These are phyloP conservation scores for Paralichthys olivaceus DNA, from an alignment of 2,113 vertebrate genomes.

Conservation along the genomic window DNA sequence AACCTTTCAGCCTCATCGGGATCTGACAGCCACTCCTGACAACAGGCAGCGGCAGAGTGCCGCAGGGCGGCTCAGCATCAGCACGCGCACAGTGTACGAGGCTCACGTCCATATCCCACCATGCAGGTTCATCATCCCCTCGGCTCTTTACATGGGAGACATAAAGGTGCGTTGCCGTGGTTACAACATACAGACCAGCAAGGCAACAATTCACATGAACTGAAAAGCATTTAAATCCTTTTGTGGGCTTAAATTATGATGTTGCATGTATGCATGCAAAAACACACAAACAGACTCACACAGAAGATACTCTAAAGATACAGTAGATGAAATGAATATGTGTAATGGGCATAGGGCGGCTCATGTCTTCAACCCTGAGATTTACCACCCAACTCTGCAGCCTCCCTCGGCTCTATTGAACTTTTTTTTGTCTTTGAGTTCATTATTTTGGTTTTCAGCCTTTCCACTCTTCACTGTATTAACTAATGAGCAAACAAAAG, in stretches of 20 bases:
- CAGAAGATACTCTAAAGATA: no score
- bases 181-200: conserved; percentile 17
- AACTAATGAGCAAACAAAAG: neutral
- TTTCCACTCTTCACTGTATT: no score
- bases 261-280: neutral
- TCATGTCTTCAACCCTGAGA: no score
- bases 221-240: neutral
- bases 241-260: neutral
- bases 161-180: conserved; percentile 44
- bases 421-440: no score
- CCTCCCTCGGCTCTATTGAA: no score
- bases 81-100: neutral
- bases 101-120: conserved; percentile 26
- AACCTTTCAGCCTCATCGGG: neutral
- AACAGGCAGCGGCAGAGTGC: neutral
- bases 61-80: conserved; percentile 23
- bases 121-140: conserved; percentile 22
- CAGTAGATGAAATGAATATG: no score
- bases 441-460: no score
- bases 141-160: neutral
- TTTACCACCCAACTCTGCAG: no score
- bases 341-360: no score
- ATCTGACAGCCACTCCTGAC: neutral
- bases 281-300: neutral
- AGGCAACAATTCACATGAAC: neutral